A percentile compares a stretch with the other conserved stretches of the same genome.
Conservation (phyloP, 2,888 invertebrate genomes). For the Pyrrhia umbra region DNA sequence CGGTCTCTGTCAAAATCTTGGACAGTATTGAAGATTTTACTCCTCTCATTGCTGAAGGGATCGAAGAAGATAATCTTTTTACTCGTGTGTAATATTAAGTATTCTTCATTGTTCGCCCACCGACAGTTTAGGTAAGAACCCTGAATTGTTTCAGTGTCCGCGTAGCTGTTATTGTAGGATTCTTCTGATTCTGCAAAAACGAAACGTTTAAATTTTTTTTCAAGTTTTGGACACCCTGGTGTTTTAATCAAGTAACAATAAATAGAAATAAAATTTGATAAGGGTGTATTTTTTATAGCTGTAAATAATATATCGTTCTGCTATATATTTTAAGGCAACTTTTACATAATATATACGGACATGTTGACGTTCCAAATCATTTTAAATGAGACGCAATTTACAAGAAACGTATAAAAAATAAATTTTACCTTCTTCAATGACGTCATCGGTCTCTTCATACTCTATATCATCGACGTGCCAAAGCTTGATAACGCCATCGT, state of each 20-base stretch:
- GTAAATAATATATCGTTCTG: too few relatives aligned
- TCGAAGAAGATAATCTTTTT: constrained; percentile 80
- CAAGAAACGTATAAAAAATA: constrained; percentile 1
- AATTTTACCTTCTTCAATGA: constrained; percentile 82
- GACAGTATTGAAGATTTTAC: constrained; percentile 68
- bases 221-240: too few relatives aligned
- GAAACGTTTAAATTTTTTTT: too few relatives aligned
- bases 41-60: constrained; percentile 69
- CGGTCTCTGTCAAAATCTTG: constrained; percentile 76
- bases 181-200: constrained; percentile 79
- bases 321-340: too few relatives aligned
- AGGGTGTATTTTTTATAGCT: too few relatives aligned
- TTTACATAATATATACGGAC: too few relatives aligned
- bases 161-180: constrained; percentile 75
- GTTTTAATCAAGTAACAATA: too few relatives aligned
- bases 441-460: constrained; percentile 69
- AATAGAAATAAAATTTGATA: too few relatives aligned
- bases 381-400: neutral
- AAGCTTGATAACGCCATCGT: constrained; percentile 90
- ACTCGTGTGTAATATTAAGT: constrained; percentile 79
- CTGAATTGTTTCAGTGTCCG: constrained; percentile 74
- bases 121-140: constrained; percentile 80
- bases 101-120: constrained; percentile 81
- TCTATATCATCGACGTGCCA: constrained; percentile 89
- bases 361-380: too few relatives aligned